Evolutionary conservation across 2,888 invertebrate species (phyloP), one percentile per base, ranked within the genome.

Genomic region (Troilus luridus): DNA sequence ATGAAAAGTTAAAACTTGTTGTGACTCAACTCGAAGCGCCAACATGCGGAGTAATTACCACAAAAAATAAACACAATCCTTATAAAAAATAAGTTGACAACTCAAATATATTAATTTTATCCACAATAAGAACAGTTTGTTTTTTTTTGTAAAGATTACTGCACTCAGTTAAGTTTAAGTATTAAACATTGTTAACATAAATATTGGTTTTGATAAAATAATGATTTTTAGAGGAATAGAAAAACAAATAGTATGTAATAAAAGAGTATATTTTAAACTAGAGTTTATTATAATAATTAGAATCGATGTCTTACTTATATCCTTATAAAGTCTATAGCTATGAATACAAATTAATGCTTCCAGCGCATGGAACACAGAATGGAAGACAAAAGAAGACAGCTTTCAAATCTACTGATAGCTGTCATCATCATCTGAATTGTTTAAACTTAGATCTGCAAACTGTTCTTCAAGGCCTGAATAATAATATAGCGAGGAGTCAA

Each of bases 381-480:
- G 85, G 85, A 85, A 85, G 85, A 85, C 85, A 58, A 56, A 21
- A 58, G 85, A 58, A 85, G 56, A 85, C 85, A 85, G 85, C 56
- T 1, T 58, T 21, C 85, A 58, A 58, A 85, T 54, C 85, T 90
- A 90, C 58, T 90, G 90, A 60, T 90, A 90, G 64, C 90, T 90
- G 59, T 90, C 90, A 21, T 90, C 90, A 90, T 90, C 90, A 62
- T 64, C 64, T 72, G 89, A 67, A 72, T 89, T 67, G 56, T 88
- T 90, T 12, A 90, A 41, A 81, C 90, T 90, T 27, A 90, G 90
- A 88, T 88, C 88, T 56, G 90, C 85, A 21, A 90, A 88, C 59
- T 60, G 81, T 21, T 62, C 85, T 62, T 88, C 85, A 62, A 90
- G 90, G 60, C 64, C 59, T 17, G 81, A 24, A 10, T 72, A 56